Percentiles rank a stretch among this genome's conserved stretches.
Conservation (phyloP, 2,113 vertebrate species). For the Corvus cornix region DNA sequence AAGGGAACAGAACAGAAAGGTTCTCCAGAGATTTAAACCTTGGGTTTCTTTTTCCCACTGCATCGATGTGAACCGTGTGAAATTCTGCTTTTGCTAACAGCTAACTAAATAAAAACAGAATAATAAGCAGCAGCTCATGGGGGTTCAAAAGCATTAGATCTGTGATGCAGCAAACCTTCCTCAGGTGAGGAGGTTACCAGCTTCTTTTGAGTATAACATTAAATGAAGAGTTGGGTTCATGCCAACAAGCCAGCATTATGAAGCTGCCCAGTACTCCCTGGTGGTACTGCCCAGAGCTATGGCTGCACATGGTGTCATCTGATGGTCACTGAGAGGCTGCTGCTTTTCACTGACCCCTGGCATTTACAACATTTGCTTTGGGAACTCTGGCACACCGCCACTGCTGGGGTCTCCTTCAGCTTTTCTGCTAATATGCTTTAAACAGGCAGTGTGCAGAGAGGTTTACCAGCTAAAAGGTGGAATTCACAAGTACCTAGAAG, state of each 20-base stretch:
- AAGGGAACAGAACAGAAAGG: background rate
- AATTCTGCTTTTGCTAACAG: background rate
- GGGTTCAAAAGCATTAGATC: background rate
- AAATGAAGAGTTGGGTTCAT: background rate
- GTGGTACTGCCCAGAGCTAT: background rate
- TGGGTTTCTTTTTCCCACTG: background rate
- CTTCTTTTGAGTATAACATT: background rate
- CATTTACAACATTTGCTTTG: background rate
- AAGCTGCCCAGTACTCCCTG: background rate
- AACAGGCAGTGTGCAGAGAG: conserved; percentile 89
- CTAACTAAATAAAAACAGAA: background rate
- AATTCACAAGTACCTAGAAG: conserved; percentile 95
- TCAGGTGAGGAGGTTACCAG: background rate
- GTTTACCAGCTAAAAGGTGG: conserved; percentile 96
- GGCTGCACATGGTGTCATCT: background rate
- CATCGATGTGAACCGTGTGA: background rate
- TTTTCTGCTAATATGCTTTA: conserved; percentile 38
- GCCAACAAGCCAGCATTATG: background rate
- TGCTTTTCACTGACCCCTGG: background rate
- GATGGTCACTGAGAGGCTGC: background rate
- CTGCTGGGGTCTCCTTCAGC: background rate
- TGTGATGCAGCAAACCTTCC: background rate
- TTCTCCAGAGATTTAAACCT: background rate
- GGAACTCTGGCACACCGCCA: background rate
- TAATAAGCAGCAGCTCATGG: background rate